Evolutionary conservation across 2,797 vertebrate genomes (phyloP).

Genomic region (Perodicticus potto): DNA sequence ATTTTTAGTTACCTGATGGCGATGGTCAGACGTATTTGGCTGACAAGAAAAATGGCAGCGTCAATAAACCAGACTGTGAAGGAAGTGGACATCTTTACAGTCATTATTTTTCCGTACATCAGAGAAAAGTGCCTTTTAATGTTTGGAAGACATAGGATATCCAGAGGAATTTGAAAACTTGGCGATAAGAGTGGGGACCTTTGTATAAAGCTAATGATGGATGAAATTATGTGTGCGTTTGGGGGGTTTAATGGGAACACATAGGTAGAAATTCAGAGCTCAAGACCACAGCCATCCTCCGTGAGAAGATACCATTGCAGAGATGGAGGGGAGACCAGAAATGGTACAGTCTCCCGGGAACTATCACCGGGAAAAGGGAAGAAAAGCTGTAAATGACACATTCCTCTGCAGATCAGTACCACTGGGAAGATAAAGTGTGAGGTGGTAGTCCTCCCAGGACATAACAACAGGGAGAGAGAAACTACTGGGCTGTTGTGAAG

Average conservation of each 20-base stretch:
- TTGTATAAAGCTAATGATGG: not conserved
- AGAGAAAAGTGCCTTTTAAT: not conserved
- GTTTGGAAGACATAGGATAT: slow-evolving; percentile 29
- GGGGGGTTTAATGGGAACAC: not conserved
- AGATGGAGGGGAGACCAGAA: not conserved
- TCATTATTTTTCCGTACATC: slow-evolving; percentile 18
- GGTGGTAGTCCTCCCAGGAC: not conserved
- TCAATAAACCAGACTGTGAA: not conserved
- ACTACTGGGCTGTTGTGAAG: not conserved
- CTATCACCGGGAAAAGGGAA: not conserved
- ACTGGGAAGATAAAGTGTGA: not conserved
- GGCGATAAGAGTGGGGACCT: not conserved
- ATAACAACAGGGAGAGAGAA: not conserved
- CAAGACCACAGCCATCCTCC: not conserved
- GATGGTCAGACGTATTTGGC: not conserved
- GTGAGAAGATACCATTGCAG: slow-evolving; percentile 9
- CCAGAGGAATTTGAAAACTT: slow-evolving; percentile 2
- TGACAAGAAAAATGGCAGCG: slow-evolving; percentile 43
- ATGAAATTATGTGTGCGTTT: not conserved
- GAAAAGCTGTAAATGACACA: not conserved
- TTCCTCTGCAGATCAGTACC: not conserved
- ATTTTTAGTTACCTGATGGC: not conserved
- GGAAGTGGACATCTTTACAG: slow-evolving; percentile 56
- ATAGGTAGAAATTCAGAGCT: not conserved
- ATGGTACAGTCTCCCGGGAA: not conserved